Evolutionary conservation across 2,888 invertebrate genomes (phyloP).

Genomic region (Epinotia demarniana): DNA sequence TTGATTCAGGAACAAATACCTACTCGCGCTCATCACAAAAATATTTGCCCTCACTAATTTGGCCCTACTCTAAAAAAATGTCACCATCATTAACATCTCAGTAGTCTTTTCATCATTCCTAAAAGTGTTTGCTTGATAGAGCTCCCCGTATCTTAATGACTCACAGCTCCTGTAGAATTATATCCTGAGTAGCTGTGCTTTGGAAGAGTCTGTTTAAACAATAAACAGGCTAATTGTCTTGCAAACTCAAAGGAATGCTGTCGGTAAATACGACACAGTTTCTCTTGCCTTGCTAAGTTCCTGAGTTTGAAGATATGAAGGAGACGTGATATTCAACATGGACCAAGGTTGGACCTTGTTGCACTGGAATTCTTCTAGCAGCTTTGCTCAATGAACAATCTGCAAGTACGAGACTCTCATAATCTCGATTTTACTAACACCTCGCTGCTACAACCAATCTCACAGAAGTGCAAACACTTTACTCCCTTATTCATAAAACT

Average conservation of each 20-base stretch:
- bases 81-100: background rate
- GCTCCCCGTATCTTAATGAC: conserved; percentile 33
- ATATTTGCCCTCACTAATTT: no score
- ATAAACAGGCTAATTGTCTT: conserved; percentile 35
- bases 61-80: no score
- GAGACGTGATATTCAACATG: background rate
- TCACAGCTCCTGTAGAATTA: conserved; percentile 17
- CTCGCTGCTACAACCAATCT: no score
- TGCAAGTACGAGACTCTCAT: background rate
- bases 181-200: conserved; percentile 1
- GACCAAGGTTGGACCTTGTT: background rate
- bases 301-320: background rate
- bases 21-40: no score
- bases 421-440: background rate
- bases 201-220: conserved; percentile 32
- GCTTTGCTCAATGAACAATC: background rate
- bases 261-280: conserved; percentile 13
- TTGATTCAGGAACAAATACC: no score
- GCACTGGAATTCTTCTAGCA: background rate
- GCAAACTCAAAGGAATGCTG: conserved; percentile 22
- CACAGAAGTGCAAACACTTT: no score
- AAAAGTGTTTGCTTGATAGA: conserved; percentile 13
- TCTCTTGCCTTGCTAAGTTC: background rate
- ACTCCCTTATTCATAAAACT: no score
- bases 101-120: conserved; percentile 10